These are phyloP conservation scores for Tupaia chinensis DNA, from an alignment of 2,113 vertebrate genomes.

Conservation along the genomic window DNA sequence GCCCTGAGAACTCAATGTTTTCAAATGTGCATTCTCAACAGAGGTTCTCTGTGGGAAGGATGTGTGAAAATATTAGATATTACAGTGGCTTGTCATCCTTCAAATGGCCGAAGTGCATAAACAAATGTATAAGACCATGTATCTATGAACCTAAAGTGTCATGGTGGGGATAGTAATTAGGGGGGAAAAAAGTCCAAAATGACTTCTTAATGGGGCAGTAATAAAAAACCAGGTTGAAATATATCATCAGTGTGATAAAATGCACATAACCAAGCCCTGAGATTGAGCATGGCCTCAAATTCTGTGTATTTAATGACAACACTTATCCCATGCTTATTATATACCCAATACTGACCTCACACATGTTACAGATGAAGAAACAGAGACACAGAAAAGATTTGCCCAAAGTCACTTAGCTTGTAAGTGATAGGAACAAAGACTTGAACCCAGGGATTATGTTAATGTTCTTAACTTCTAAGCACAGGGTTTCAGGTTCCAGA, in stretches of 20 bases:
- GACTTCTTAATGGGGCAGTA: background rate
- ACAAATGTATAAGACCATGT: background rate
- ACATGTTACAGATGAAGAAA: slow-evolving; percentile 23
- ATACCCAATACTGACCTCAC: background rate
- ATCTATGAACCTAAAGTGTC: slow-evolving; percentile 10
- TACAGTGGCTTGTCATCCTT: background rate
- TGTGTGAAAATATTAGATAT: slow-evolving; percentile 32
- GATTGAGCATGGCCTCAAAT: background rate
- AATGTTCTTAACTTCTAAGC: background rate
- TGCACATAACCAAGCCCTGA: background rate
- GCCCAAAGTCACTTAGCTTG: background rate
- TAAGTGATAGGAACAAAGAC: slow-evolving; percentile 18
- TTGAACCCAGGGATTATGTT: background rate
- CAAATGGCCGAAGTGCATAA: background rate
- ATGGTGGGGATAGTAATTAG: background rate
- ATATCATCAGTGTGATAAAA: slow-evolving; percentile 27
- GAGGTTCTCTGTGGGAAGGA: background rate
- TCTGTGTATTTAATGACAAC: slow-evolving; percentile 55
- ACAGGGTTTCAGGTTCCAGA: background rate
- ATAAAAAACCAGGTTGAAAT: slow-evolving; percentile 17
- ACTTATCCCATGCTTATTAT: slow-evolving; percentile 6
- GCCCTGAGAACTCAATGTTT: background rate
- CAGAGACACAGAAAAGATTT: background rate
- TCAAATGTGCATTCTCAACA: slow-evolving; percentile 32
- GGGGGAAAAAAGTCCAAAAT: slow-evolving; percentile 16